phyloP scores from a whole-genome alignment of 2,797 vertebrate genomes.

The Myotis findleyi region DNA sequence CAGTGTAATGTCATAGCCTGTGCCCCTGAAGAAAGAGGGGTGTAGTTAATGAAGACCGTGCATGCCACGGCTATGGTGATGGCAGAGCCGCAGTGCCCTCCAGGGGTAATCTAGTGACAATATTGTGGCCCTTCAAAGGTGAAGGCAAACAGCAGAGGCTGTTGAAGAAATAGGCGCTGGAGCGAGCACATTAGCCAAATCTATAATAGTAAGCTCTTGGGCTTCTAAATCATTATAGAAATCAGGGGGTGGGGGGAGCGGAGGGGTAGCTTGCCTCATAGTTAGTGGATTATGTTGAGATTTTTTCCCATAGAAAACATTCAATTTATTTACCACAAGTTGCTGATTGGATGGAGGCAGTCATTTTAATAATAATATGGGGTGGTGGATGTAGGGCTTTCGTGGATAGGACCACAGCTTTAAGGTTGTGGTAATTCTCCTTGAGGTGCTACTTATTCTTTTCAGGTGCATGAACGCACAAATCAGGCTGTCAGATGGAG shows the following conservation, averaged over 20 bases:
- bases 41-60: background rate
- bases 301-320: background rate
- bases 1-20: background rate
- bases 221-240: background rate
- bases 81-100: background rate
- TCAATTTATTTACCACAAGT: background rate
- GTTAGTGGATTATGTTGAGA: background rate
- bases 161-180: background rate
- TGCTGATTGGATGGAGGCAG: background rate
- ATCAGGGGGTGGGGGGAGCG: background rate
- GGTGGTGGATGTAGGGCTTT: background rate
- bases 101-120: background rate
- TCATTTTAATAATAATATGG: background rate
- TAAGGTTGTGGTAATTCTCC: background rate
- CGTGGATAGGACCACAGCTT: background rate
- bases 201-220: background rate
- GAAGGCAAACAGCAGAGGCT: background rate
- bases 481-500: background rate
- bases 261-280: background rate
- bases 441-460: background rate
- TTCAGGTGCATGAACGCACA: background rate
- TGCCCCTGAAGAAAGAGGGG: background rate
- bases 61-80: background rate
- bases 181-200: background rate
- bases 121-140: background rate